Percentiles rank a stretch among this genome's conserved stretches.
phyloP scores from a whole-genome alignment of 1,140 invertebrate genomes.

The Drosophila trapezifrons region DNA sequence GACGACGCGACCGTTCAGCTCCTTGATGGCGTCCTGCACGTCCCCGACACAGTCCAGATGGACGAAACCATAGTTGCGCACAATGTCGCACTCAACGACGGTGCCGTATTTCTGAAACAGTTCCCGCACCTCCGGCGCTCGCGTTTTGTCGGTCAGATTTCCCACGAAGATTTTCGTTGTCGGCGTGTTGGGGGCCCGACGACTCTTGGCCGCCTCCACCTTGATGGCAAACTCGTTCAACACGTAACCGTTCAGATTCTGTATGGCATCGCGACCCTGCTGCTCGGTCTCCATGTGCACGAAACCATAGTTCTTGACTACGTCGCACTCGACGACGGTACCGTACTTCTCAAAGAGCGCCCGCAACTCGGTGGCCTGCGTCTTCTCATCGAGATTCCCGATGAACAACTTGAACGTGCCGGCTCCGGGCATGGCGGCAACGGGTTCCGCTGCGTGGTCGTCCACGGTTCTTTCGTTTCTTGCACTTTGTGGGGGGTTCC shows the following conservation, averaged over 20 bases:
- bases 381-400: conserved; percentile 96
- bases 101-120: conserved; percentile 94
- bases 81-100: conserved; percentile 95
- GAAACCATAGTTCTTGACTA: conserved; percentile 98
- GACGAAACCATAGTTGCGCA: conserved; percentile 96
- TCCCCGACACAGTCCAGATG: conserved; percentile 93
- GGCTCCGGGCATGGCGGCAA: conserved; percentile 90
- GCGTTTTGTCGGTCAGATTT: conserved; percentile 94
- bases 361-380: conserved; percentile 92
- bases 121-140: conserved; percentile 93
- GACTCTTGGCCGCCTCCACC: conserved; percentile 95
- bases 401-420: conserved; percentile 98
- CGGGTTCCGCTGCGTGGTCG: conserved; percentile 73
- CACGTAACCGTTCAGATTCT: conserved; percentile 94
- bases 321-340: conserved; percentile 97
- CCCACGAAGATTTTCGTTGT: conserved; percentile 96
- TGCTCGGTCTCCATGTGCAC: conserved; percentile 98
- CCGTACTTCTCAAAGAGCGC: conserved; percentile 97
- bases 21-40: conserved; percentile 93
- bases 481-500: conserved; percentile 45
- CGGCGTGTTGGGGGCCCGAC: conserved; percentile 92
- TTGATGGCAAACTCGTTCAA: conserved; percentile 95
- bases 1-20: conserved; percentile 92
- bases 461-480: conserved; percentile 72
- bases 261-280: conserved; percentile 95